Evolutionary conservation across 2,888 invertebrate genomes (phyloP), one percentile per base, ranked within the genome.

Genomic region (Lingula anatina): DNA sequence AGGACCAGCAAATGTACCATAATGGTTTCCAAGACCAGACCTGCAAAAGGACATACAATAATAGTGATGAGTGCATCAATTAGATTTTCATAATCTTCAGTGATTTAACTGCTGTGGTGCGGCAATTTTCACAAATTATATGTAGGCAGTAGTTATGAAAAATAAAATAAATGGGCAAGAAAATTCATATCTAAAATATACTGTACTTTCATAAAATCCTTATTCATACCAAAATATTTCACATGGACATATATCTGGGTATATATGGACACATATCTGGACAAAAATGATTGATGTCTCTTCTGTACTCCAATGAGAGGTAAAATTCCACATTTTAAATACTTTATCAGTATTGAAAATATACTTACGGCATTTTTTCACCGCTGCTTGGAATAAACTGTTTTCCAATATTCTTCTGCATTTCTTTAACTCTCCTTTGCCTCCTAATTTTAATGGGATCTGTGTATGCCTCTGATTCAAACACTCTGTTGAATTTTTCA

Each of bases 351-450:
- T n/a, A n/a, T n/a, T n/a, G n/a, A 42, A 4, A 27, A 3, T 18
- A 5, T 25, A 58, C 68, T 59, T 61, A 76, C 76, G 64, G 65
- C 58, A 62, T 62, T 55, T 75, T 77, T 2, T 68, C 65, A 40
- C 71, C 71, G 65, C 58, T 73, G 50, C 70, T 73, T 41, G 75
- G 76, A 49, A 72, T 51, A 61, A 77, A 77, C 39, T 73, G 68
- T 61, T 75, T 75, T 36, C 66, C 70, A 49, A 77, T 55, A 55
- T 76, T 75, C 56, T 64, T 75, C 56, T 73, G 66, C 27, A 55
- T 42, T 56, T 72, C 71, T 54, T 71, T 64, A 46, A 69, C 50
- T 55, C 75, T 57, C 23, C 64, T 48, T 47, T 64, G 65, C 35
- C 76, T 55, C 53, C 71, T 59, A 21, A 66, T 48, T 57, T 71